These are phyloP conservation scores for human (Homo sapiens) DNA, from an alignment of 2,113 vertebrate species.

Conservation along the genomic window GRCh38 chr2:137266501-137267000, in stretches of 20 bases:
- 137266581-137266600: background rate
- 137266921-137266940: background rate
- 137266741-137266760: background rate
- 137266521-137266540: background rate
- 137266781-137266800: background rate
- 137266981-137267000: background rate
- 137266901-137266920: background rate
- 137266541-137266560: background rate
- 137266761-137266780: background rate
- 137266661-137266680: background rate
- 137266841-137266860: background rate
- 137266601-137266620: background rate
- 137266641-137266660: background rate
- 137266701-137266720: rapidly evolving
- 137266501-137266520: background rate
- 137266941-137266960: background rate
- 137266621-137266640: background rate
- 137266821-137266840: background rate
- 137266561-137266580: background rate
- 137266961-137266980: background rate
- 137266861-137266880: background rate
- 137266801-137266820: background rate
- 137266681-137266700: background rate
- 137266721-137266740: rapidly evolving
- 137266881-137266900: background rate